Percentiles rank a stretch among this genome's conserved stretches.
Conservation (phyloP, 2,888 invertebrate species). For the Xiphydria camelus region DNA sequence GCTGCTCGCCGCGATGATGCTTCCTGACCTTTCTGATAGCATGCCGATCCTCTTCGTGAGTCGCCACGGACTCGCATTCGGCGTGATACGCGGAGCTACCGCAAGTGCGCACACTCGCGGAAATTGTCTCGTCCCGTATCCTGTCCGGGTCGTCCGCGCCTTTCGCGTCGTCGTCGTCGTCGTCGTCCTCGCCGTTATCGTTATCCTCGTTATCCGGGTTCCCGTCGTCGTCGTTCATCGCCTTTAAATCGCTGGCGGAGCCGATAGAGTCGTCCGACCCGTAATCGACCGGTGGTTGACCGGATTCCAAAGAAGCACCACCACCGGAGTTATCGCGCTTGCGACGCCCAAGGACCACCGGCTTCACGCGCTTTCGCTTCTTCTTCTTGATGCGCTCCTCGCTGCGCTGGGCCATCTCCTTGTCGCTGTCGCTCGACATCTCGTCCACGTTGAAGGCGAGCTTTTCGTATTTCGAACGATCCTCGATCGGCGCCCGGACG, state of each 20-base stretch:
- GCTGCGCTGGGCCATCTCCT: slow-evolving; percentile 48
- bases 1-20: slow-evolving; percentile 50
- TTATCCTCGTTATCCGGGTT: slow-evolving; percentile 54
- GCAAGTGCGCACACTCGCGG: slow-evolving; percentile 69
- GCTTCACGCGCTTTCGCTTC: slow-evolving; percentile 43
- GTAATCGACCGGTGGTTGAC: slow-evolving; percentile 48
- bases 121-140: slow-evolving; percentile 63
- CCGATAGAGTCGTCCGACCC: slow-evolving; percentile 72
- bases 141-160: slow-evolving; percentile 52
- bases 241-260: slow-evolving; percentile 71
- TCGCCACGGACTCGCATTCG: slow-evolving; percentile 72
- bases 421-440: slow-evolving; percentile 60
- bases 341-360: slow-evolving; percentile 29
- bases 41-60: slow-evolving; percentile 63
- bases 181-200: slow-evolving; percentile 52
- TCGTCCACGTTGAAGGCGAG: slow-evolving; percentile 66
- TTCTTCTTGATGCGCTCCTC: slow-evolving; percentile 55
- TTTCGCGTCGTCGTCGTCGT: too few species aligned
- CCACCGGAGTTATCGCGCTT: slow-evolving; percentile 41
- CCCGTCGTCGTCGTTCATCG: slow-evolving; percentile 58
- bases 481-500: slow-evolving; percentile 68
- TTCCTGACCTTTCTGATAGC: slow-evolving; percentile 59
- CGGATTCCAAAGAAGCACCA: slow-evolving; percentile 27
- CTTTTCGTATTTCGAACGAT: slow-evolving; percentile 78
- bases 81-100: slow-evolving; percentile 73